Conservation (phyloP, 1,140 invertebrate genomes). For the Portunus trituberculatus region DNA sequence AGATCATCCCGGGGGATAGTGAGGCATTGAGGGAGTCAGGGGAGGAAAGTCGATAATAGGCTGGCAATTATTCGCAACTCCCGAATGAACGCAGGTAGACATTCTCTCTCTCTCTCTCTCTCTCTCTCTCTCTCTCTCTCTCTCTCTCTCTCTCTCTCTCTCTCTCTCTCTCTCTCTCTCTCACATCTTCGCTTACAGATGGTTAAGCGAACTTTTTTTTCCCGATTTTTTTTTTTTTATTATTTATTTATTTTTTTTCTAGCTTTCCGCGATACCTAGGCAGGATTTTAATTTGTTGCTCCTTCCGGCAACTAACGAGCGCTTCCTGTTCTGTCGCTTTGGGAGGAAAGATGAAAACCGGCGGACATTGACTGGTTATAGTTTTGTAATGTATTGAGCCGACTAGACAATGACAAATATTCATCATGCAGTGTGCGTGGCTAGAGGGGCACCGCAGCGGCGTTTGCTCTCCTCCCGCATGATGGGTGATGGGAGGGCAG, state of each 20-base stretch:
- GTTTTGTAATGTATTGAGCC: too few species aligned
- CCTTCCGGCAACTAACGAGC: not conserved
- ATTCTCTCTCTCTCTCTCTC: too few species aligned
- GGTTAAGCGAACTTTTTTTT: not conserved
- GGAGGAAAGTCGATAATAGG: not conserved
- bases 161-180: too few species aligned
- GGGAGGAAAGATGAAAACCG: not conserved
- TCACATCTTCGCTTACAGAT: not conserved
- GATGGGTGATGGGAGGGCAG: constrained; percentile 1
- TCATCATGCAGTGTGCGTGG: not conserved
- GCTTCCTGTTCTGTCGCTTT: not conserved
- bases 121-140: too few species aligned
- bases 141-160: too few species aligned
- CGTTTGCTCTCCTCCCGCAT: not conserved
- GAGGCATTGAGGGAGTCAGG: not conserved
- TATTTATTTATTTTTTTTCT: too few species aligned
- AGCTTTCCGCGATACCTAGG: not conserved
- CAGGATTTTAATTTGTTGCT: constrained; percentile 24
- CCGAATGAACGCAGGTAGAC: not conserved
- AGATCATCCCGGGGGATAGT: not conserved
- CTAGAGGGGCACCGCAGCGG: not conserved
- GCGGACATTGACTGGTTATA: not conserved
- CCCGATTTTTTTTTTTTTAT: too few species aligned
- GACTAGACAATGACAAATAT: not conserved
- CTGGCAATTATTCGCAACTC: not conserved